These are phyloP conservation scores for Ametastegia equiseti DNA, from an alignment of 2,888 invertebrate genomes.

Conservation along the genomic window DNA sequence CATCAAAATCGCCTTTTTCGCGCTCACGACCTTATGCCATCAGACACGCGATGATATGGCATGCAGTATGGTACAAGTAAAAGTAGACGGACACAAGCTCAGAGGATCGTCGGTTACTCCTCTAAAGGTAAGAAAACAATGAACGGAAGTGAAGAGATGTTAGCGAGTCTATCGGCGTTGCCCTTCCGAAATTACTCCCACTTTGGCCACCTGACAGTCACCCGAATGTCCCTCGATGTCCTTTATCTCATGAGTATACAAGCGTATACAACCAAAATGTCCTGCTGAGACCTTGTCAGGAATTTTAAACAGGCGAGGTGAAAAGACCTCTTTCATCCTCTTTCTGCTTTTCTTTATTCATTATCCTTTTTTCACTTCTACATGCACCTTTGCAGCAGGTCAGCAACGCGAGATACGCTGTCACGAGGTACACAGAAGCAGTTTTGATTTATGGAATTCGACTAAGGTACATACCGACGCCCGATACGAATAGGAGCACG, in stretches of 20 bases:
- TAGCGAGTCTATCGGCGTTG: constrained; percentile 55
- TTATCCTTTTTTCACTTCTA: background rate
- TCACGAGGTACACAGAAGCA: background rate
- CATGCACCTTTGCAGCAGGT: background rate
- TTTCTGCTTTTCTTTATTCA: background rate
- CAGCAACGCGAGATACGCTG: background rate
- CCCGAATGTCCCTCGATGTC: constrained; percentile 16
- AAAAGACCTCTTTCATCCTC: background rate
- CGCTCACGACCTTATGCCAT: background rate
- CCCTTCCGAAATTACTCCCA: constrained; percentile 34
- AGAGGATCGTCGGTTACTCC: background rate
- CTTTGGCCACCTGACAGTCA: constrained; percentile 36
- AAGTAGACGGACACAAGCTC: background rate
- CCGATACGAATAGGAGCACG: no score
- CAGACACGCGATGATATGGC: background rate
- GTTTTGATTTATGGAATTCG: background rate
- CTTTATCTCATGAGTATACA: constrained; percentile 54
- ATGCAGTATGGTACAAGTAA: background rate
- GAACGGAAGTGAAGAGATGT: constrained; percentile 55
- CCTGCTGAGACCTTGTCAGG: constrained; percentile 46
- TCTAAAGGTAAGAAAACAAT: constrained; percentile 51
- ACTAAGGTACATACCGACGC: no score
- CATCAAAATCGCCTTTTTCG: no score
- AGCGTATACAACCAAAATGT: constrained; percentile 50
- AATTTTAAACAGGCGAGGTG: constrained; percentile 50